Evolutionary conservation across 2,797 vertebrate genomes (phyloP).

Genomic region (Kryptolebias ocellatus): DNA sequence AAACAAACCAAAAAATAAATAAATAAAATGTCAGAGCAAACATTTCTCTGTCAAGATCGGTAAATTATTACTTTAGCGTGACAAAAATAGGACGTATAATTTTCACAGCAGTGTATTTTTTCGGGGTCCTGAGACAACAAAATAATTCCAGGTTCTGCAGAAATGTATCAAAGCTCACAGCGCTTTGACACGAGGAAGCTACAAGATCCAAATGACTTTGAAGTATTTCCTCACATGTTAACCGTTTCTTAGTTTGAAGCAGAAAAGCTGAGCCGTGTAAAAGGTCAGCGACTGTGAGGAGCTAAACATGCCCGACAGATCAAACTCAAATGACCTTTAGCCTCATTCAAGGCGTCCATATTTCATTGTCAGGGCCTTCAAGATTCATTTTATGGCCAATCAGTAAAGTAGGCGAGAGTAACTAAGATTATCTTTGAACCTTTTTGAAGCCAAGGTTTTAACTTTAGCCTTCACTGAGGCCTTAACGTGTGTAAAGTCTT

Average conservation of each 20-base stretch:
- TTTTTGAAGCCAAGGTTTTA: conserved; percentile 2
- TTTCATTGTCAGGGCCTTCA: conserved; percentile 15
- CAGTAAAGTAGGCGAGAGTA: background rate
- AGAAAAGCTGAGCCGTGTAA: conserved; percentile 19
- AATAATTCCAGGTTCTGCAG: conserved; percentile 30
- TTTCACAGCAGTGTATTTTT: conserved; percentile 30
- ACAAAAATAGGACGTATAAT: conserved; percentile 46
- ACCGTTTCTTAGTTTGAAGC: conserved; percentile 30
- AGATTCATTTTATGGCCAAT: conserved; percentile 8
- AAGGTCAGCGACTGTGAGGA: conserved; percentile 41
- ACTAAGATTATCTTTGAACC: background rate
- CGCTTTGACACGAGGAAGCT: conserved; percentile 31
- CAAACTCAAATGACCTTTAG: conserved; percentile 45
- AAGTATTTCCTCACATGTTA: conserved; percentile 33
- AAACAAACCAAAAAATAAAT: background rate
- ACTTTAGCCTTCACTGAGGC: background rate
- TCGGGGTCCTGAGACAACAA: conserved; percentile 33
- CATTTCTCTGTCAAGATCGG: conserved; percentile 50
- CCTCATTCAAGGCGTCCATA: conserved; percentile 17
- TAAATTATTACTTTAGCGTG: conserved; percentile 56
- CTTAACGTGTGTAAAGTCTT: conserved; percentile 20
- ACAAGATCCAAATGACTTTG: conserved; percentile 32
- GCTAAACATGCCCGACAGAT: conserved; percentile 48
- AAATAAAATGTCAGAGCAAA: conserved; percentile 25
- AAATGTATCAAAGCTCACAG: conserved; percentile 60